These are phyloP conservation scores for Sycobia sp. DNA, from an alignment of 1,140 invertebrate species.

Conservation along the genomic window DNA sequence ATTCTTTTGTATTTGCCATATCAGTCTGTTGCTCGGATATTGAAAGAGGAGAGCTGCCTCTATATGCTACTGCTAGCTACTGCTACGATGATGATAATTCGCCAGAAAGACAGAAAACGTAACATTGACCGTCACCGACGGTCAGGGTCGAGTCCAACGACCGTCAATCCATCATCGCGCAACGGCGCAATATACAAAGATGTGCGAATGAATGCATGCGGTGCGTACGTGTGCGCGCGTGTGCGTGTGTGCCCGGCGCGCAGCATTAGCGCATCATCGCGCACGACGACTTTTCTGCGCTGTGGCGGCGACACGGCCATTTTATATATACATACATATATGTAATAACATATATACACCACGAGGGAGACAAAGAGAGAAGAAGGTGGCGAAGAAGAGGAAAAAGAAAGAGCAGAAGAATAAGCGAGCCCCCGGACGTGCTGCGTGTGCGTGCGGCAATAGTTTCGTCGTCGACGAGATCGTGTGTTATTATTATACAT, in stretches of 20 bases:
- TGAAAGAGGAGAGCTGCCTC: no score
- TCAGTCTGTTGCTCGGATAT: no score
- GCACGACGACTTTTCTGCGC: no score
- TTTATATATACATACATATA: no score
- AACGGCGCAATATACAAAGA: not conserved
- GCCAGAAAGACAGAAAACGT: not conserved
- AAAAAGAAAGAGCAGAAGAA: conserved; percentile 2
- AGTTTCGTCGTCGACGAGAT: conserved; percentile 19
- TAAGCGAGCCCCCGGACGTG: not conserved
- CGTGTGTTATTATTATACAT: no score
- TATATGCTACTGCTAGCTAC: no score
- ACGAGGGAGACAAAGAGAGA: conserved; percentile 1
- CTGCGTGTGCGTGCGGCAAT: not conserved
- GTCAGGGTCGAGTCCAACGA: conserved; percentile 16
- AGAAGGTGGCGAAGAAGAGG: not conserved
- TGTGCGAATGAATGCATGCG: not conserved
- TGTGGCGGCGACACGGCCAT: not conserved
- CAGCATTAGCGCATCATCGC: not conserved
- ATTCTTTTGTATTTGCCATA: no score
- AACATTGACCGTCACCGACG: conserved; percentile 19
- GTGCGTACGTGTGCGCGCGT: not conserved
- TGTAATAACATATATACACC: not conserved
- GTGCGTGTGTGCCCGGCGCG: not conserved
- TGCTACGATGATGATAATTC: no score
- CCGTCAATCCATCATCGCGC: conserved; percentile 10